Evolutionary conservation across 2,797 vertebrate genomes (phyloP).

Genomic region (Halcyon leucocephala): DNA sequence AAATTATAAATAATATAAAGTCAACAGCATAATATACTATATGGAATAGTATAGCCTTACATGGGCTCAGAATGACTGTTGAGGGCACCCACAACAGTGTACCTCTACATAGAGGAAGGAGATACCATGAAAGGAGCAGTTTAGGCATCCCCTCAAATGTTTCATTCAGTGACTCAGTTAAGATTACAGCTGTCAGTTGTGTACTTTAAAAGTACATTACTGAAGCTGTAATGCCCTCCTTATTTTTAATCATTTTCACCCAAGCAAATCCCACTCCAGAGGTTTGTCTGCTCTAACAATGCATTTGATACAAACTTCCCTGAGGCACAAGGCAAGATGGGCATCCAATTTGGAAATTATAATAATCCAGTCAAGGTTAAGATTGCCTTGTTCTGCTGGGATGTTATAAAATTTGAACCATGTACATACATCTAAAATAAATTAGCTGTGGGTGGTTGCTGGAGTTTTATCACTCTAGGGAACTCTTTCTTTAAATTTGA

Average conservation of each 20-base stretch:
- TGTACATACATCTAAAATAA: conserved; percentile 54
- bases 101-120: background rate
- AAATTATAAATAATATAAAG: background rate
- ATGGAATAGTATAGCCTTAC: background rate
- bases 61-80: background rate
- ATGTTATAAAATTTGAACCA: conserved; percentile 44
- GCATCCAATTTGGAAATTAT: conserved; percentile 55
- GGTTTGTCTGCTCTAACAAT: conserved; percentile 19
- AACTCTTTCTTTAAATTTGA: conserved; percentile 26
- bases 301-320: conserved; percentile 24
- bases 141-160: background rate
- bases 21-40: background rate
- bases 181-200: background rate
- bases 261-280: conserved; percentile 12
- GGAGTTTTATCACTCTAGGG: conserved; percentile 19
- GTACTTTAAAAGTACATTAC: conserved; percentile 5
- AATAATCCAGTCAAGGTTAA: conserved; percentile 55
- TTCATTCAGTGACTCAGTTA: background rate
- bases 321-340: conserved; percentile 7
- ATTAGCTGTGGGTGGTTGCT: conserved; percentile 45
- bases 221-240: background rate
- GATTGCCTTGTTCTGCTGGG: conserved; percentile 49
- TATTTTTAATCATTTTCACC: background rate
- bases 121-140: background rate
- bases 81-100: background rate